Evolutionary conservation across 2,888 invertebrate genomes (phyloP), one percentile per base, ranked within the genome.

Genomic region (Habrosyne pyritoides): DNA sequence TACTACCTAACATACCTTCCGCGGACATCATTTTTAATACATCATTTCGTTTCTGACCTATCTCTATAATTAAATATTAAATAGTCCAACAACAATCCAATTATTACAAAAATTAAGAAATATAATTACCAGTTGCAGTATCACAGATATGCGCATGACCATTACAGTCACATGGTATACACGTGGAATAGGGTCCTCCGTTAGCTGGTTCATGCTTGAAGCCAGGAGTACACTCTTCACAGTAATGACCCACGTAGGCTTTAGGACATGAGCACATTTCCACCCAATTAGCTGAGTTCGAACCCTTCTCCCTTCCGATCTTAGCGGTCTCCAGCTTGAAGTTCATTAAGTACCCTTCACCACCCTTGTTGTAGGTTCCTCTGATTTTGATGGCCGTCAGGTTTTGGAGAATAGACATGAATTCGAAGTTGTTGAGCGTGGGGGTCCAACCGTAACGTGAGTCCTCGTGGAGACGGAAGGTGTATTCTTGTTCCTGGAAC

Each of bases 161-260:
- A 77, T 99, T 98, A 79, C 99, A 99, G 78, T 99, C 97, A 82
- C 99, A 99, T 7, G 98, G 98, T 33, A 99, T 96, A 81, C 99
- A 99, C 1, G 95, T 95, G 63, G 98, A 97, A 80, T 99, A 98
- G 0, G 98, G 97, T 1, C 99, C 99, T 0, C 99, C 98, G 66
- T 96, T 95, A 0, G 97, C 96, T 0, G 98, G 97, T 65, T 97
- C 97, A 69, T 99, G 98, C 51, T 98, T 95, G 83, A 95, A 99
- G 0, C 99, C 99, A 0, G 99, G 97, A 0, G 97, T 97, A 81
- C 99, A 99, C 0, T 98, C 98, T 86, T 99, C 99, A 78, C 99
- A 99, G 84, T 97, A 99, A 85, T 99, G 98, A 0, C 99, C 98
- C 0, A 98, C 95, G 68, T 97, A 98, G 0, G 95, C 96, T 73